phyloP scores from a whole-genome alignment of 2,888 invertebrate genomes.

The Nebria salina region DNA sequence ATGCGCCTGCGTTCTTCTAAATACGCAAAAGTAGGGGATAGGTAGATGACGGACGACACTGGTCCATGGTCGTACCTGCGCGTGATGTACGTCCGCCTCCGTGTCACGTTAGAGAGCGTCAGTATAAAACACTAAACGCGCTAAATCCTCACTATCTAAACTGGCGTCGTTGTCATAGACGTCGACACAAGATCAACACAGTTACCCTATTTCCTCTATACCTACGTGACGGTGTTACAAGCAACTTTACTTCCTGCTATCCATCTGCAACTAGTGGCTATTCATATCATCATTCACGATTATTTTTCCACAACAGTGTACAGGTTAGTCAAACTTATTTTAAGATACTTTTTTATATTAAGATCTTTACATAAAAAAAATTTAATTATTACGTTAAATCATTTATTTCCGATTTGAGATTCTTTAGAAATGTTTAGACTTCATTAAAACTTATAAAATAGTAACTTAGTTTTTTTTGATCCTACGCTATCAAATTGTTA shows the following conservation, averaged over 20 bases:
- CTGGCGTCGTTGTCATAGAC: background rate
- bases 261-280: background rate
- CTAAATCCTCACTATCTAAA: background rate
- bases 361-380: no score
- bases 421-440: no score
- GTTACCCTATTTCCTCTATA: background rate
- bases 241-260: background rate
- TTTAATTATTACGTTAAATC: no score
- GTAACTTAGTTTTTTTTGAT: no score
- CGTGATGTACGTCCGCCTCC: background rate
- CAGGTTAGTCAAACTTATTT: background rate
- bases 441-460: no score
- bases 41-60: background rate
- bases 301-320: background rate
- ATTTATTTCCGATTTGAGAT: no score
- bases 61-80: background rate
- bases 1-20: background rate
- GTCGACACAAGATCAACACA: conserved; percentile 1
- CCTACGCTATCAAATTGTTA: no score
- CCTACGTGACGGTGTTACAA: background rate
- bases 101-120: background rate
- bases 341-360: no score
- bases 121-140: background rate
- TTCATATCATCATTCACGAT: background rate
- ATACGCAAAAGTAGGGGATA: background rate